A percentile compares a stretch with the other conserved stretches of the same genome.
Conservation (phyloP, 2,113 vertebrate genomes). For the Oxyura jamaicensis region DNA sequence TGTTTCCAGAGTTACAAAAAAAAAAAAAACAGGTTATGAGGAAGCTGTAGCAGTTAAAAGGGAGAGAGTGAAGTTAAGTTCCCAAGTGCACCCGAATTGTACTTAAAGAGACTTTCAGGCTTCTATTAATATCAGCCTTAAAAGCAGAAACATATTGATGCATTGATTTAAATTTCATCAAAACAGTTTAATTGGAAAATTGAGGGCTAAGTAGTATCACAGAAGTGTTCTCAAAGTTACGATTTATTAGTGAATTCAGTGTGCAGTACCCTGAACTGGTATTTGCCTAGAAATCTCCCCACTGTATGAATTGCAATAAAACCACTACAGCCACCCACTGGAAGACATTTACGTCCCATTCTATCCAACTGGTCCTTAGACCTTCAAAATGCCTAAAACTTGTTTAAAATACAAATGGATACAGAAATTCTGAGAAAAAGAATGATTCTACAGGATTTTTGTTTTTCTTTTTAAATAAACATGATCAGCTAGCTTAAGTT, state of each 20-base stretch:
- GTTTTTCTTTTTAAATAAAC: background rate
- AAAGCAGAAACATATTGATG: background rate
- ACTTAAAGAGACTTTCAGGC: background rate
- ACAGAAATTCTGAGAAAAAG: background rate
- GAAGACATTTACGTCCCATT: background rate
- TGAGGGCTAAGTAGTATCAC: background rate
- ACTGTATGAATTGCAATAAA: background rate
- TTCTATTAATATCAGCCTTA: background rate
- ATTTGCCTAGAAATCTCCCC: background rate
- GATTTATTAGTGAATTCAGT: background rate
- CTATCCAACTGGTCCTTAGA: background rate
- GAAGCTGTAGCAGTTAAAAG: background rate
- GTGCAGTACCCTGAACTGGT: background rate
- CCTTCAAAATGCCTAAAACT: background rate
- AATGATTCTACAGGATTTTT: too few relatives aligned
- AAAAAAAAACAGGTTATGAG: background rate
- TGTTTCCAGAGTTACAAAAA: background rate
- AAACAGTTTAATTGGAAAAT: background rate
- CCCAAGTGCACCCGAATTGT: background rate
- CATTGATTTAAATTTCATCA: background rate
- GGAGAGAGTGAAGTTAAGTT: background rate
- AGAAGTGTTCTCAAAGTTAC: background rate
- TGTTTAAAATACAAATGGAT: background rate
- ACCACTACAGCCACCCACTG: background rate
- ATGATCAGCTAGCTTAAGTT: background rate